These are phyloP conservation scores for Ophioninae sp. DNA, from an alignment of 2,888 invertebrate genomes.

Conservation along the genomic window DNA sequence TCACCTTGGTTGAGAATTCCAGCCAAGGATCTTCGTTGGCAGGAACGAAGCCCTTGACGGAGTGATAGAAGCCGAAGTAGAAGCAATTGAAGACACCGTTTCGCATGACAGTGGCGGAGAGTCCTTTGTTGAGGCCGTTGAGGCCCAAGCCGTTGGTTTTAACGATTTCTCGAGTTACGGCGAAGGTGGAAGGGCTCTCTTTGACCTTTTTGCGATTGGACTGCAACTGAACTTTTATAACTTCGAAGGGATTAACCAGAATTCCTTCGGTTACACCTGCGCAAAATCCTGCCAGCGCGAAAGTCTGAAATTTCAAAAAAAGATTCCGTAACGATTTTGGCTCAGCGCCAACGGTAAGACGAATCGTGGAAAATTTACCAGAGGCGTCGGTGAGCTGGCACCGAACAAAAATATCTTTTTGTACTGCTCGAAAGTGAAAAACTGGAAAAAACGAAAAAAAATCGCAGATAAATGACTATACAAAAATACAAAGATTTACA, in stretches of 20 bases:
- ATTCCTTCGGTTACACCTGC: constrained; percentile 96
- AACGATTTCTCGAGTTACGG: constrained; percentile 90
- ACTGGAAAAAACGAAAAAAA: constrained; percentile 80
- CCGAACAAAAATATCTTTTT: constrained; percentile 93
- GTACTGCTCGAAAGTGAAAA: constrained; percentile 96
- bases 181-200: constrained; percentile 88
- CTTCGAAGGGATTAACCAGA: constrained; percentile 96
- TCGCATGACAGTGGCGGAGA: constrained; percentile 93
- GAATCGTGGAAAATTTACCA: constrained; percentile 82
- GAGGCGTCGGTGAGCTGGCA: constrained; percentile 87
- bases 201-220: constrained; percentile 86
- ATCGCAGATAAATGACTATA: background rate
- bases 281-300: constrained; percentile 92
- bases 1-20: constrained; percentile 88
- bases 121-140: constrained; percentile 91
- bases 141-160: constrained; percentile 89
- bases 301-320: constrained; percentile 85
- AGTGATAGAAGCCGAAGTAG: constrained; percentile 97
- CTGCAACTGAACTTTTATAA: constrained; percentile 95
- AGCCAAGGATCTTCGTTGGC: constrained; percentile 86
- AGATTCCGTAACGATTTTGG: background rate
- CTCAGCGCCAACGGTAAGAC: background rate
- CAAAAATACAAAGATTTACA: background rate
- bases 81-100: constrained; percentile 96
- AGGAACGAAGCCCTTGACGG: constrained; percentile 89